Evolutionary conservation across 2,888 invertebrate species (phyloP).

Genomic region (Pediacus dermestoides): DNA sequence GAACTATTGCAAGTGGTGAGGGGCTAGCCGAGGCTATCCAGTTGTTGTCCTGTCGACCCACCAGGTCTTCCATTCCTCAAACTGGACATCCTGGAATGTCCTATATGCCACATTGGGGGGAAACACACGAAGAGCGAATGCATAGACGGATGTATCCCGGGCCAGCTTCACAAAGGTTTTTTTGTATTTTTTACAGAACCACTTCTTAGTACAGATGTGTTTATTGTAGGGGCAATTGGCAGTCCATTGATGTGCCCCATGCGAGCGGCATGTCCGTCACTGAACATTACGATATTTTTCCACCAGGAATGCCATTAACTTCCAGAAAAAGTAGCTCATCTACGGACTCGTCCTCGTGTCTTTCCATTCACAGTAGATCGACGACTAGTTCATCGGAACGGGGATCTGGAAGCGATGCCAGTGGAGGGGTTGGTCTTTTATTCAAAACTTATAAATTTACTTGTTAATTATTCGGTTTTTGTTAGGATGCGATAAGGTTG

Average conservation of each 20-base stretch:
- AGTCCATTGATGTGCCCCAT: constrained; percentile 47
- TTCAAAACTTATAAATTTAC: constrained; percentile 2
- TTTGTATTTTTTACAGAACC: neutral
- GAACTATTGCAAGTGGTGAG: constrained; percentile 58
- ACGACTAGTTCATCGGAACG: constrained; percentile 52
- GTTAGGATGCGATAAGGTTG: constrained; percentile 46
- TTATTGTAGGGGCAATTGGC: constrained; percentile 46
- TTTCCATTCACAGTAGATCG: constrained; percentile 58
- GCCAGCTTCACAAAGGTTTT: constrained; percentile 38
- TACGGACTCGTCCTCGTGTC: constrained; percentile 57
- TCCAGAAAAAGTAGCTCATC: constrained; percentile 61
- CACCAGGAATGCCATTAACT: constrained; percentile 48
- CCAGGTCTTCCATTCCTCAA: constrained; percentile 43
- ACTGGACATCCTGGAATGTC: constrained; percentile 36
- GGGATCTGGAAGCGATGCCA: constrained; percentile 50
- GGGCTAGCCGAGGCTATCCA: constrained; percentile 66
- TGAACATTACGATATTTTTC: constrained; percentile 49
- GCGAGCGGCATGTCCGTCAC: constrained; percentile 45
- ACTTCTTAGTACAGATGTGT: constrained; percentile 4
- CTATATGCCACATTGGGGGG: constrained; percentile 39
- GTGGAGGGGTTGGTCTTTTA: constrained; percentile 44
- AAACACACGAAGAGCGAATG: constrained; percentile 47
- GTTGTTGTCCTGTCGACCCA: constrained; percentile 59
- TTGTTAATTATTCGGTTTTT: constrained; percentile 5
- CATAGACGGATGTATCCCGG: constrained; percentile 45